Base-by-base conservation (phyloP, 2,888 invertebrate species). In the Megamerina dolium region DNA sequence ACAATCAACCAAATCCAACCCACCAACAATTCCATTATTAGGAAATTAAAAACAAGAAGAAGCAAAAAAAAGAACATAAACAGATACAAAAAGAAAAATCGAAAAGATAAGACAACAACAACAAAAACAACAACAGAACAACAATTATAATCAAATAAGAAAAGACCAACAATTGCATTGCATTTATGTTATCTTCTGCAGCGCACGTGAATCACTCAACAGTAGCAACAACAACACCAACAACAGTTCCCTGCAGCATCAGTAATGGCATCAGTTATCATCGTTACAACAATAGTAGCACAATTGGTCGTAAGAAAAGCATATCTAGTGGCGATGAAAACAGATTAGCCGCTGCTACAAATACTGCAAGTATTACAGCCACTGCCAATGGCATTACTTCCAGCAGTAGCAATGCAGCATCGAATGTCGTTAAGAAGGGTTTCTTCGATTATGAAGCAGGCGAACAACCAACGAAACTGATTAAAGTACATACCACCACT, bases 391-490 rank as follows among this genome's bases (percentile, higher is more conserved):
- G 31, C 41, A 18, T 31, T 31, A 46, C 13, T 33, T 44, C 23
- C 38, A 49, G 32, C 41, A 42, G 1, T 41, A 47, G 6, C 49
- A 48, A 9, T 46, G 10, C 23, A 51, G 3, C 52, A 50, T 5
- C 37, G 46, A n/a, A n/a, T n/a, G n/a, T n/a, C n/a, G n/a, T n/a
- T n/a, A n/a, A n/a, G 39, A 3, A 39, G 38, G 1, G 33, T 16
- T 14, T 27, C 37, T 13, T 8, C 27, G 21, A 41, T 12, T 34
- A 34, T 27, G 51, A 59, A 37, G 59, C 60, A 42, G 55, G 56
- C 32, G 61, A 63, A 52, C 63, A 62, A 41, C 60, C 63, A 8
- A 57, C 63, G 29, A 66, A 66, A 53, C 58, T 61, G 19, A 59
- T 64, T 40, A 66, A 66, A 50, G 54, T 64, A 16, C 59, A 59